Percentiles rank a stretch among this genome's conserved stretches.
phyloP scores from a whole-genome alignment of 1,140 invertebrate species.

The Pseudomyrmex sp. region DNA sequence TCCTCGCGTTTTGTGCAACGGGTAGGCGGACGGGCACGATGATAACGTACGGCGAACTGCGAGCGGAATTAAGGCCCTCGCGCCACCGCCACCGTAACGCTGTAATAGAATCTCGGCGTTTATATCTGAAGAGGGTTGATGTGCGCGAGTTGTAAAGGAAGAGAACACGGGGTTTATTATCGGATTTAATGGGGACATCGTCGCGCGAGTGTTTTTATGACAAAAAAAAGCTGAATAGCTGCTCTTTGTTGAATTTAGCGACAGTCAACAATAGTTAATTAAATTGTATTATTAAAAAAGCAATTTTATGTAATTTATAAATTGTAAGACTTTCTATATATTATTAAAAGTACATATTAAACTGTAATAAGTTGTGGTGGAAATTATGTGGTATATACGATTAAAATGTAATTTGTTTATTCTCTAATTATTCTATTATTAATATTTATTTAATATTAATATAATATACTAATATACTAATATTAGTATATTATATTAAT shows the following conservation, averaged over 20 bases:
- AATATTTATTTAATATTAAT: no score
- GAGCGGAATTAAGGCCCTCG: slow-evolving; percentile 64
- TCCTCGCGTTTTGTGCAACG: slow-evolving; percentile 62
- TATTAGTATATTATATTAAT: no score
- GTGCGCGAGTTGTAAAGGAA: slow-evolving; percentile 23
- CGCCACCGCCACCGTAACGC: background rate
- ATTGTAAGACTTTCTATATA: background rate
- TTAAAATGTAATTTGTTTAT: no score
- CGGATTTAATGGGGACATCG: slow-evolving; percentile 3
- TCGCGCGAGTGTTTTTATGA: slow-evolving; percentile 22
- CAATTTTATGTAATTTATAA: background rate
- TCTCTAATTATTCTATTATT: no score
- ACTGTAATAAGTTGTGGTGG: no score
- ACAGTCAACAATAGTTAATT: no score
- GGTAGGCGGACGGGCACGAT: slow-evolving; percentile 46
- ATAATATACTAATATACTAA: no score
- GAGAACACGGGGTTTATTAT: slow-evolving; percentile 37
- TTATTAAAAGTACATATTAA: background rate
- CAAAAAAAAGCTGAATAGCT: background rate
- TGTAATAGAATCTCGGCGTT: slow-evolving; percentile 60
- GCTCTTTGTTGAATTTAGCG: background rate
- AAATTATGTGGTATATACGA: no score
- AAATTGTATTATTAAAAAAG: no score
- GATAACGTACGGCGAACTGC: slow-evolving; percentile 68
- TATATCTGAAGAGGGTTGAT: slow-evolving; percentile 49